Percentiles rank a stretch among this genome's conserved stretches.
phyloP scores from a whole-genome alignment of 2,797 vertebrate genomes.

The Rhinophrynus dorsalis region DNA sequence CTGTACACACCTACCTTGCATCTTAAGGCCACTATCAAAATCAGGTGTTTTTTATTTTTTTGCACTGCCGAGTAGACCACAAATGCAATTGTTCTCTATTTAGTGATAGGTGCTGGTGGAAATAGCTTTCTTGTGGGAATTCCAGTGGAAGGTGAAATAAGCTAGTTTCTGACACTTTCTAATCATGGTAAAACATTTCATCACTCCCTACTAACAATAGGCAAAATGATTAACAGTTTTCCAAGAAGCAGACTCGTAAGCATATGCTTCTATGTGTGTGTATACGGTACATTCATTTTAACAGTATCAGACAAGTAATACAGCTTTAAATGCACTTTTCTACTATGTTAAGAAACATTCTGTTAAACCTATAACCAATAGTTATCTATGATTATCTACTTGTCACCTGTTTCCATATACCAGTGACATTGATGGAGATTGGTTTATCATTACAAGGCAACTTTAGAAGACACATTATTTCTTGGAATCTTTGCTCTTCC shows the following conservation, averaged over 20 bases:
- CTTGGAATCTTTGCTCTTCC: slow-evolving; percentile 24
- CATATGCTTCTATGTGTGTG: background rate
- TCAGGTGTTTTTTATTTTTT: too few relatives aligned
- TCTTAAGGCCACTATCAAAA: too few relatives aligned
- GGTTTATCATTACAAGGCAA: slow-evolving; percentile 18
- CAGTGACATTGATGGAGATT: slow-evolving; percentile 22
- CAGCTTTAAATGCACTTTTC: slow-evolving; percentile 9
- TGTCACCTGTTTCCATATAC: slow-evolving; percentile 41
- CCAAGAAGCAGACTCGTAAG: background rate
- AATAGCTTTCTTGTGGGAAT: too few relatives aligned
- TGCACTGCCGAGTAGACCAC: too few relatives aligned
- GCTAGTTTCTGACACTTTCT: too few relatives aligned
- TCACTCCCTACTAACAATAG: too few relatives aligned
- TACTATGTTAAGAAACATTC: slow-evolving; percentile 23
- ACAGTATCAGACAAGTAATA: slow-evolving; percentile 31
- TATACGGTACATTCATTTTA: background rate
- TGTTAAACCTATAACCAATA: slow-evolving; percentile 34
- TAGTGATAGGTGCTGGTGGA: too few relatives aligned
- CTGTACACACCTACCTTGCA: too few relatives aligned
- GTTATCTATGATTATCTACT: slow-evolving; percentile 13
- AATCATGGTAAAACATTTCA: too few relatives aligned
- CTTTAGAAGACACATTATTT: slow-evolving; percentile 13
- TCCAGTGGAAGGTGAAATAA: too few relatives aligned
- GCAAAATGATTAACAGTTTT: too few relatives aligned
- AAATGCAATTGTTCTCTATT: too few relatives aligned